A percentile compares a stretch with the other conserved stretches of the same genome.
Conservation (phyloP, 2,888 invertebrate genomes). For the Nasonia oneida region DNA sequence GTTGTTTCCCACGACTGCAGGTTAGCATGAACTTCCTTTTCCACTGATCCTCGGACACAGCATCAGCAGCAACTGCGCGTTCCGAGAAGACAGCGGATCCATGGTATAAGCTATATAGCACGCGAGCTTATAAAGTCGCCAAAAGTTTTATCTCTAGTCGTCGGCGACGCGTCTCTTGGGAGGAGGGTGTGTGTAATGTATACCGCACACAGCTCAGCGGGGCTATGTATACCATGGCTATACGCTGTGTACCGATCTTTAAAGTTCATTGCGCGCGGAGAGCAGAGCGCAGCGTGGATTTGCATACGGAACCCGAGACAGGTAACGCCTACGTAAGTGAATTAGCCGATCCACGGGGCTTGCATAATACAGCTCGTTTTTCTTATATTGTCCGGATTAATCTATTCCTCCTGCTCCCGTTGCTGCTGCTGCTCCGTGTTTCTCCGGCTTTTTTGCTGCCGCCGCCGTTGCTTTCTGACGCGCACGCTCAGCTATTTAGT, state of each 20-base stretch:
- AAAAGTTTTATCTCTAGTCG: not conserved
- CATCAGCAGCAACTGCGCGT: not conserved
- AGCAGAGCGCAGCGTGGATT: slow-evolving; percentile 40
- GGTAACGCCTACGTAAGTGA: slow-evolving; percentile 46
- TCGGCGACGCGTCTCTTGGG: not conserved
- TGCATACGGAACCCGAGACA: slow-evolving; percentile 61
- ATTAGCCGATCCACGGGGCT: slow-evolving; percentile 48
- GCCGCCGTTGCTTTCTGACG: too few species aligned
- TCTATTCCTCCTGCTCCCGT: slow-evolving; percentile 26
- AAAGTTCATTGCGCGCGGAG: slow-evolving; percentile 62
- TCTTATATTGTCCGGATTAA: slow-evolving; percentile 44
- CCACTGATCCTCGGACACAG: slow-evolving; percentile 2
- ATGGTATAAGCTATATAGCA: not conserved
- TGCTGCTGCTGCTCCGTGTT: not conserved
- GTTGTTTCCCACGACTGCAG: not conserved
- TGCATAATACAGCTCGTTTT: slow-evolving; percentile 49
- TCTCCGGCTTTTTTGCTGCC: not conserved
- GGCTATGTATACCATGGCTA: not conserved
- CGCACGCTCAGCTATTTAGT: too few species aligned
- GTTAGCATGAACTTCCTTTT: not conserved
- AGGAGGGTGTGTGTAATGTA: not conserved
- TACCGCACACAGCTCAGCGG: not conserved
- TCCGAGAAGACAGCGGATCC: not conserved
- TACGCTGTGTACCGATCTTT: slow-evolving; percentile 56
- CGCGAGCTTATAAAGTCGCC: not conserved